Percentiles rank a stretch among this genome's conserved stretches.
phyloP scores from a whole-genome alignment of 2,888 invertebrate species.

The Galerucella calmariensis region DNA sequence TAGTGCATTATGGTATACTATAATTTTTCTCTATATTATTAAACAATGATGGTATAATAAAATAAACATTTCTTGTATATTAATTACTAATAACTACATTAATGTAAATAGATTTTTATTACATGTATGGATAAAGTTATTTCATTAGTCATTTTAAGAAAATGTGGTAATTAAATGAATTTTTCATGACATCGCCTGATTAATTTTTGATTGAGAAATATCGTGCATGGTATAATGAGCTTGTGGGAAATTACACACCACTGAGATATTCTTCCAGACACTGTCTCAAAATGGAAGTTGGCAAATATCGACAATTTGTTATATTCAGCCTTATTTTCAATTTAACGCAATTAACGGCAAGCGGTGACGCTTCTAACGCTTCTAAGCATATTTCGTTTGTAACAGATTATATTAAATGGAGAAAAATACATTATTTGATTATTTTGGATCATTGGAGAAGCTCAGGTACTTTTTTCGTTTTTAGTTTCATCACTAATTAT shows the following conservation, averaged over 20 bases:
- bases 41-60: no score
- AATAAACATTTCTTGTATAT: no score
- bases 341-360: neutral
- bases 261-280: neutral
- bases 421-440: conserved; percentile 45
- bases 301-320: neutral
- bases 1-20: no score
- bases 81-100: no score
- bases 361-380: conserved; percentile 7
- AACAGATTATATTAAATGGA: conserved; percentile 49
- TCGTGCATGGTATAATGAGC: neutral
- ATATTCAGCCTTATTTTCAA: neutral
- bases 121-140: no score
- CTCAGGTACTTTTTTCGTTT: conserved; percentile 36
- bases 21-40: no score
- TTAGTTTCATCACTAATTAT: no score
- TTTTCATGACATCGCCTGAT: neutral
- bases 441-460: conserved; percentile 46
- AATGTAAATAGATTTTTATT: no score
- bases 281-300: neutral
- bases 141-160: neutral
- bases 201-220: conserved; percentile 13
- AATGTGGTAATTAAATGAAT: conserved; percentile 6
- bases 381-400: conserved; percentile 43
- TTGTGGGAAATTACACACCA: neutral